Percentiles rank a stretch among this genome's conserved stretches.
These are phyloP conservation scores for Corvus cornix DNA, from an alignment of 2,113 vertebrate genomes.

Conservation along the genomic window DNA sequence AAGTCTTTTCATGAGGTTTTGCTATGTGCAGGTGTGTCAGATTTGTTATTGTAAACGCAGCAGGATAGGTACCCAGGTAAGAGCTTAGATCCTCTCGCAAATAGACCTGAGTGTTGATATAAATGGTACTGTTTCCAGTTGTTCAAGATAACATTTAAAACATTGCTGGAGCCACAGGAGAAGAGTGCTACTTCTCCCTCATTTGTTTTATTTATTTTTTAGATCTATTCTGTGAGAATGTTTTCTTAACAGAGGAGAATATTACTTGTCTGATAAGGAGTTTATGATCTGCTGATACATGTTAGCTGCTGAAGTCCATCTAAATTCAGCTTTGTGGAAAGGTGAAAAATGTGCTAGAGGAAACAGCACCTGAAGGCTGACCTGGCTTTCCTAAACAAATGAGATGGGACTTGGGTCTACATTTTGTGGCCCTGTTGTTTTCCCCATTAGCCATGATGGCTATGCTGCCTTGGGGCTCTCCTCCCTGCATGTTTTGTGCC, in stretches of 20 bases:
- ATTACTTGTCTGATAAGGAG: neutral
- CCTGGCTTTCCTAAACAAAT: neutral
- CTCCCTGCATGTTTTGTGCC: fast-evolving
- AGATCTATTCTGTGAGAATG: neutral
- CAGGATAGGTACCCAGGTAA: neutral
- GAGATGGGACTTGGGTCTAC: neutral
- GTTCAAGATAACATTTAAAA: neutral
- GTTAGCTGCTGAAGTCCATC: neutral
- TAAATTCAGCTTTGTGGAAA: neutral
- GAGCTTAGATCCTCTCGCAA: conserved; percentile 28
- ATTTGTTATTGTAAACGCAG: conserved; percentile 37
- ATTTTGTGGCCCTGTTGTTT: neutral
- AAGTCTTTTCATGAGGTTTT: conserved; percentile 52
- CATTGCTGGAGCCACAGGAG: neutral
- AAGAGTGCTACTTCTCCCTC: neutral
- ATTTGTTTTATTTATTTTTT: neutral
- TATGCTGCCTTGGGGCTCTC: neutral
- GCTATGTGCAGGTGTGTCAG: conserved; percentile 15
- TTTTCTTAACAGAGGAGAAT: neutral
- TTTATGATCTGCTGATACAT: neutral
- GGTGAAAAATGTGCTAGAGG: neutral
- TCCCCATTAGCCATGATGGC: neutral
- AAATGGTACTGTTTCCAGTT: neutral
- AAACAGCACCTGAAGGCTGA: neutral
- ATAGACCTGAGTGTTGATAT: neutral